Conservation (phyloP, 2,113 vertebrate species). For the Rhynchomys soricoides region DNA sequence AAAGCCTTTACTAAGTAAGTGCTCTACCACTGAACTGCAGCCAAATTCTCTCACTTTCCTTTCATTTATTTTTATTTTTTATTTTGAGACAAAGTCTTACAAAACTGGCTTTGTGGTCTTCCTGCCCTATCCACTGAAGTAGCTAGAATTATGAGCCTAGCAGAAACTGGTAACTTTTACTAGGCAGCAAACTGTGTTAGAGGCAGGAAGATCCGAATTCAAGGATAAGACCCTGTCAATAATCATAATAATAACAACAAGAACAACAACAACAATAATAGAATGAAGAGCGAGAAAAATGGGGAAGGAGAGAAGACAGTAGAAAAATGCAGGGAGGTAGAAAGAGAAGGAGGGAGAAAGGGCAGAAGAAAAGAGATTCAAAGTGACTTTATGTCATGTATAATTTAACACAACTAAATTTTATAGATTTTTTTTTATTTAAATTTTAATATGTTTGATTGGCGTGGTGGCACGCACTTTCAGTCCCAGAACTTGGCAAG, state of each 20-base stretch:
- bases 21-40: background rate
- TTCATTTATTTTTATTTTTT: background rate
- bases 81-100: background rate
- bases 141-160: background rate
- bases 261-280: too few species aligned
- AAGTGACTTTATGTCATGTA: background rate
- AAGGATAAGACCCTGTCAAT: background rate
- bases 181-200: background rate
- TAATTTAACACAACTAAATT: background rate
- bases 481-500: background rate
- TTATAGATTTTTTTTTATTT: background rate
- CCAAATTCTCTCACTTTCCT: background rate
- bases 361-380: background rate
- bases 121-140: background rate
- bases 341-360: background rate
- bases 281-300: background rate
- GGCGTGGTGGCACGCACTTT: background rate
- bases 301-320: background rate
- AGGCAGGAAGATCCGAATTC: background rate
- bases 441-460: background rate
- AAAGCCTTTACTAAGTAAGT: background rate
- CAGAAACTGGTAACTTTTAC: background rate
- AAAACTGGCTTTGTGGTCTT: background rate
- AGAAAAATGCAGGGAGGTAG: background rate
- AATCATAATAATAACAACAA: background rate